Base-by-base conservation (phyloP, 53 echinoderm and acorn worm genomes). In the Mesocentrotus franciscanus region DNA sequence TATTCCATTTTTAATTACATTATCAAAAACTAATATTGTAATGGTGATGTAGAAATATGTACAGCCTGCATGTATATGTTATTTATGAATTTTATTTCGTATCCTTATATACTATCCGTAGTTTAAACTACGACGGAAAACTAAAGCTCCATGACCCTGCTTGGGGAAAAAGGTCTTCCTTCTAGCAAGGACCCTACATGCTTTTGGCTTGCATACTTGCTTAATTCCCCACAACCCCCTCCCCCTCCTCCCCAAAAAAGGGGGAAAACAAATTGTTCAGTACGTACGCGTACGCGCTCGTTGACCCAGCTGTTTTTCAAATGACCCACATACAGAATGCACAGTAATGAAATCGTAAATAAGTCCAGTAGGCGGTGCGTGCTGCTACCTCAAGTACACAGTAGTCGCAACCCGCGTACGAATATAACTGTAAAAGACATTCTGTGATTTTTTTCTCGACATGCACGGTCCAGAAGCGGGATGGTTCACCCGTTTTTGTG, bases 401-500 rank as follows among this genome's bases (percentile, higher is more conserved):
- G 30, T 30, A 74, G 11, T 10, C 24, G 66, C 42, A 17, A 1
- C 24, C 5, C 84, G 3, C 84, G 42, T 49, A 49, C 42, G 42
- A 30, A 74, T 20, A 66, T 24, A 20, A 49, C 49, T 70, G 22
- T 20, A 26, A 70, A 0, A 70, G 70, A 70, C 26, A 70, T 9
- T 0, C 33, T 78, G 32, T 84, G 49, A 84, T 84, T 84, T 30
- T 84, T 49, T 42, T 49, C 34, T 14, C n/a, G n/a, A 30, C 75
- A 42, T 39, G 60, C 61, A 61, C 61, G 22, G 85, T 94, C 87
- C 95, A 85, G 85, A 87, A 94, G 71, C 95, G 95, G 87, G 95
- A 94, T 49, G 30, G 36, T 58, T 12, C 62, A 55, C 95, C 95
- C 95, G 95, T 94, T 94, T 94, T 94, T 94, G 95, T 42, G 87